phyloP scores from a whole-genome alignment of 2,113 vertebrate genomes.

The Laticauda laticaudata region DNA sequence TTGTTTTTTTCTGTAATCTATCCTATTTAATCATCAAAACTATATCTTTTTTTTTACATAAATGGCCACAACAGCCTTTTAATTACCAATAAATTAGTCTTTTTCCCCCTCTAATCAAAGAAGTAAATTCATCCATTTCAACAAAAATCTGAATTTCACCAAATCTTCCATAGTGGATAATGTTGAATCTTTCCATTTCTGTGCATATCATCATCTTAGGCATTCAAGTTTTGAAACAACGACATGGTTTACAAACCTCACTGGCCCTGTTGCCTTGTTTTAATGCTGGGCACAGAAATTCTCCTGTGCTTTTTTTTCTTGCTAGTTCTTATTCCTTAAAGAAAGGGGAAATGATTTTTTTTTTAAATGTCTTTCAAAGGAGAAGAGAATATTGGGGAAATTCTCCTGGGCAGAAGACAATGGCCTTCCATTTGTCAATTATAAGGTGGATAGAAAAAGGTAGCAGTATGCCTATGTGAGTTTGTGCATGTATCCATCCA shows the following conservation, averaged over 20 bases:
- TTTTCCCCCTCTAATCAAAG: too few relatives aligned
- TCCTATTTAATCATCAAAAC: too few relatives aligned
- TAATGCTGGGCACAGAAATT: neutral
- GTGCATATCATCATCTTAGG: too few relatives aligned
- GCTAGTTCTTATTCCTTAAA: neutral
- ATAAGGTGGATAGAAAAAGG: neutral
- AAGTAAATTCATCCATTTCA: too few relatives aligned
- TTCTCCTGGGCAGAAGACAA: neutral
- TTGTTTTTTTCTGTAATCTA: too few relatives aligned
- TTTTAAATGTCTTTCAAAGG: neutral
- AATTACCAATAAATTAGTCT: too few relatives aligned
- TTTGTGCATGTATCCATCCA: neutral
- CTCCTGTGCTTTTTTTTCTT: neutral
- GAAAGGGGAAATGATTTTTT: neutral
- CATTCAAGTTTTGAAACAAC: neutral
- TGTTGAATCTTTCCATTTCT: too few relatives aligned
- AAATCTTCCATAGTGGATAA: too few relatives aligned
- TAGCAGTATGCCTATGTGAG: neutral
- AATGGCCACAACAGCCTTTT: too few relatives aligned
- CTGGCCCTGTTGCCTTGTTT: neutral
- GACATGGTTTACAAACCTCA: neutral
- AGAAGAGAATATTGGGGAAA: neutral
- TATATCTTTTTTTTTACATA: too few relatives aligned
- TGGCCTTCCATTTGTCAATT: neutral
- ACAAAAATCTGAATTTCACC: too few relatives aligned